These are phyloP conservation scores for Cygnus olor DNA, from an alignment of 2,797 vertebrate species.

Conservation along the genomic window DNA sequence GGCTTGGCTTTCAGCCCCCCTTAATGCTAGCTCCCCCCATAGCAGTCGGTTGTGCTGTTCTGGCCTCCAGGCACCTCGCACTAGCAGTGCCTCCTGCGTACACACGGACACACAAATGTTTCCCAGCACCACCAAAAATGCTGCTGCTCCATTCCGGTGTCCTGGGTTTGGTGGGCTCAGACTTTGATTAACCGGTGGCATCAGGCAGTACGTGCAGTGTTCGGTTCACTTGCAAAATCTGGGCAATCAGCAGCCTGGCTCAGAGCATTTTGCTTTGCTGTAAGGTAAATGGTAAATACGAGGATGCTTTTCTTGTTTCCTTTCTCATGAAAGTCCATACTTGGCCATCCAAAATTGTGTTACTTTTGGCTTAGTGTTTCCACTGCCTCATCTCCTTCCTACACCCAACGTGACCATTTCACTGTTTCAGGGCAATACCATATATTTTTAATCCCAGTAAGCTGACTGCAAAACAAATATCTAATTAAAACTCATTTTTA, in stretches of 20 bases:
- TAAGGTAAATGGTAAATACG: background rate
- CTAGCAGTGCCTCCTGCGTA: no score
- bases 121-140: no score
- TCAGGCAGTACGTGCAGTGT: no score
- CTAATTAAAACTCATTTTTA: slow-evolving; percentile 11
- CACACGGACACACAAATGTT: no score
- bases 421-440: background rate
- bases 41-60: no score
- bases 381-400: background rate
- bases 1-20: no score
- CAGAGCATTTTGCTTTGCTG: background rate
- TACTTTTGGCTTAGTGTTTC: background rate
- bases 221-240: no score
- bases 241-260: background rate
- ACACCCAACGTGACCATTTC: background rate
- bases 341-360: background rate
- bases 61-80: no score
- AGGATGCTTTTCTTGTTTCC: background rate
- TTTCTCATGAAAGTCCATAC: background rate
- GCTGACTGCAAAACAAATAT: slow-evolving; percentile 19
- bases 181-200: no score
- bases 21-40: no score
- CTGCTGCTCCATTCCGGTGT: no score
- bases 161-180: no score
- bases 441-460: background rate